phyloP scores from a whole-genome alignment of 2,888 invertebrate species.

The Hirtodrosophila duncani region DNA sequence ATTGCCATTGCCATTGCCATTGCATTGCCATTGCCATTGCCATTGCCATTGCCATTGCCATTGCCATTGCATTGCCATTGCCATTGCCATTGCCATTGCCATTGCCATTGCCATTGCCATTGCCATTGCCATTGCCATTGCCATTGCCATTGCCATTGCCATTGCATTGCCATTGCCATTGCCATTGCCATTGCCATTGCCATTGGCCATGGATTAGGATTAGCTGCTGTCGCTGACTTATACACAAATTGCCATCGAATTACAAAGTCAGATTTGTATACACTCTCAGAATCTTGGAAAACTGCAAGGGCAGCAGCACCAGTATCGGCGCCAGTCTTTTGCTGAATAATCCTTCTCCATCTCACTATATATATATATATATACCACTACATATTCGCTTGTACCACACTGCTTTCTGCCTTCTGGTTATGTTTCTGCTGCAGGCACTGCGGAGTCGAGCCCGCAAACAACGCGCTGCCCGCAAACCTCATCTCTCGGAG shows the following conservation, averaged over 20 bases:
- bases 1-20: no score
- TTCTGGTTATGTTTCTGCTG: background rate
- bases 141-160: no score
- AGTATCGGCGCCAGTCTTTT: no score
- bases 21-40: no score
- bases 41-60: no score
- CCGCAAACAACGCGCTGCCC: constrained; percentile 88
- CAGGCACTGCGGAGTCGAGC: constrained; percentile 92
- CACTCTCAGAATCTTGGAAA: constrained; percentile 11
- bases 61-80: no score
- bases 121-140: background rate
- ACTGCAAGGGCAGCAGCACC: constrained; percentile 30
- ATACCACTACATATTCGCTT: background rate
- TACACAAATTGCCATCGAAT: constrained; percentile 41
- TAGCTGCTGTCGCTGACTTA: constrained; percentile 42
- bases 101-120: no score
- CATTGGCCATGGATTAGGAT: no score
- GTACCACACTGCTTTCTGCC: background rate
- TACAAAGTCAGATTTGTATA: constrained; percentile 30
- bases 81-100: no score
- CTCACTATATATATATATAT: no score
- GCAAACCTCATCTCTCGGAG: constrained; percentile 86
- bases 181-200: background rate
- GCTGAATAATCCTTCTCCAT: constrained; percentile 5
- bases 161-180: constrained; percentile 1